These are phyloP conservation scores for Oryzias javanicus DNA, from an alignment of 2,113 vertebrate species.

Conservation along the genomic window DNA sequence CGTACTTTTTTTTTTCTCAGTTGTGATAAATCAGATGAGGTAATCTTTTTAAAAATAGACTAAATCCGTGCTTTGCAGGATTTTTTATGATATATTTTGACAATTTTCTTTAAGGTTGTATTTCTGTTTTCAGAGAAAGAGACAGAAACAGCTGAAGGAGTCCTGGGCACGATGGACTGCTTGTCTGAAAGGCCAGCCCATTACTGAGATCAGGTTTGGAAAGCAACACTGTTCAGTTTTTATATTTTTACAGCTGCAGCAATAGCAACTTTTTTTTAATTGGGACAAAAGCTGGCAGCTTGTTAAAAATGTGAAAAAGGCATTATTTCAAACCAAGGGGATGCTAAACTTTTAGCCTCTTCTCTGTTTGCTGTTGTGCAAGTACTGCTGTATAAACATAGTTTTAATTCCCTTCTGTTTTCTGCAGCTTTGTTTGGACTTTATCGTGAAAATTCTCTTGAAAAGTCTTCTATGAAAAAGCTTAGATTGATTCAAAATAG, in stretches of 20 bases:
- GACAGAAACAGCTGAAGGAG: slow-evolving; percentile 72
- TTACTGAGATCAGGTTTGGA: slow-evolving; percentile 74
- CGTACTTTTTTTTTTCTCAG: neutral
- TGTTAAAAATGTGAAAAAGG: slow-evolving; percentile 12
- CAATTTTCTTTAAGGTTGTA: slow-evolving; percentile 25
- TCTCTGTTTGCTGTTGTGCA: no score
- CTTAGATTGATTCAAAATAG: no score
- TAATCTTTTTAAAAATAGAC: neutral
- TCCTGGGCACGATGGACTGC: slow-evolving; percentile 79
- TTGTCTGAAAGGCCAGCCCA: slow-evolving; percentile 77
- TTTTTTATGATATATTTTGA: neutral
- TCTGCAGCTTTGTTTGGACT: no score
- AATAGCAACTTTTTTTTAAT: slow-evolving; percentile 39
- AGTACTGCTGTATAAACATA: no score
- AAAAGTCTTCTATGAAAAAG: no score
- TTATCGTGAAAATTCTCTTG: no score
- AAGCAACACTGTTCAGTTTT: slow-evolving; percentile 43
- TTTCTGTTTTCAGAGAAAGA: slow-evolving; percentile 70
- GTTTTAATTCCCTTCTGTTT: no score
- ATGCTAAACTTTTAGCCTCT: no score
- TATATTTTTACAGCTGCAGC: slow-evolving; percentile 27
- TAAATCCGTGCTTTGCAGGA: neutral
- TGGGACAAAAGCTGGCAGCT: slow-evolving; percentile 21
- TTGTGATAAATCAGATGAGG: neutral
- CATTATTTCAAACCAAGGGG: neutral